These are phyloP conservation scores for Neopipo cinnamomea DNA, from an alignment of 2,113 vertebrate genomes.

Conservation along the genomic window DNA sequence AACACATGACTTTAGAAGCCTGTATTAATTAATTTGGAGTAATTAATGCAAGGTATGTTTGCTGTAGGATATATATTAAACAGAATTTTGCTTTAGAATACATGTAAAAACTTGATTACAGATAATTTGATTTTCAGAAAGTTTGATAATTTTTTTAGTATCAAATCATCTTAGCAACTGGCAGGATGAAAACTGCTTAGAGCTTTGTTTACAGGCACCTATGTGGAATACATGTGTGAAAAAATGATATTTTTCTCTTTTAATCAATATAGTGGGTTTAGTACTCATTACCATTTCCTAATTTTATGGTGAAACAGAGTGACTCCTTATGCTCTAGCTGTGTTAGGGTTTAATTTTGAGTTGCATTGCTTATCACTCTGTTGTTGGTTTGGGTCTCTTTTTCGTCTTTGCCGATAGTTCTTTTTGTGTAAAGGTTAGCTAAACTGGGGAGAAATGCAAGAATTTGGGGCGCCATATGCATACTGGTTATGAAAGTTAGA, in stretches of 20 bases:
- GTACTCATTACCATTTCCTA: not conserved
- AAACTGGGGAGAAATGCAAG: not conserved
- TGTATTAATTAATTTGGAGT: conserved; percentile 32
- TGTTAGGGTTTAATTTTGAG: conserved; percentile 47
- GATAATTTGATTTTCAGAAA: conserved; percentile 35
- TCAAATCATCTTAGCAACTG: conserved; percentile 24
- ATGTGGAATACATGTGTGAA: not conserved
- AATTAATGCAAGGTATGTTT: not conserved
- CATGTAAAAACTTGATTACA: not conserved
- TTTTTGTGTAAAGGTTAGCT: not conserved
- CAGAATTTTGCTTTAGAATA: not conserved
- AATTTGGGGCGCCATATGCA: not conserved
- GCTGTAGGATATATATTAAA: not conserved
- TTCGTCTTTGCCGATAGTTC: not conserved
- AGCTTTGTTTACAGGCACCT: not conserved
- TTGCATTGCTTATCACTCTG: conserved; percentile 16
- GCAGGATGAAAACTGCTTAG: conserved; percentile 23
- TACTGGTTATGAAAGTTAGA: not conserved
- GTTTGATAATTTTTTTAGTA: conserved; percentile 34
- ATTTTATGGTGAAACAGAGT: not conserved
- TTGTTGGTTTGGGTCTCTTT: not conserved
- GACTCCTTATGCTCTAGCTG: not conserved
- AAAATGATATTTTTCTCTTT: not conserved
- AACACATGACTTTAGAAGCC: not conserved
- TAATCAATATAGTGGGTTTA: not conserved